Evolutionary conservation across 2,797 vertebrate species (phyloP), one percentile per base, ranked within the genome.

Genomic region (Crocidura indochinensis): DNA sequence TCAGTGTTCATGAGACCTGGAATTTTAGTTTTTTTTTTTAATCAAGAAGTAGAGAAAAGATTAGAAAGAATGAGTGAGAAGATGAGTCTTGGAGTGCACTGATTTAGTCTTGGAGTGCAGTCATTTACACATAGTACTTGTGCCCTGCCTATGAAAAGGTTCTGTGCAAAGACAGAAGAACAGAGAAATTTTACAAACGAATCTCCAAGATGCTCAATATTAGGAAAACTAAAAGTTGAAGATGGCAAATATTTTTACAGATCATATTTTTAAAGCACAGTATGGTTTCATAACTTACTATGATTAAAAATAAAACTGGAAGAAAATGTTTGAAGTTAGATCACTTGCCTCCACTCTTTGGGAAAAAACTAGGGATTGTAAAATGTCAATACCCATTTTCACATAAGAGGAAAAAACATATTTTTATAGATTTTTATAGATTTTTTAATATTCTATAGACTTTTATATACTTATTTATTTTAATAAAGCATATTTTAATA

Each of bases 161-260:
- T 38, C 6, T 78, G 6, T 74, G 20, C 8, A 81, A 8, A 6
- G 3, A n/a, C 46, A 73, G 27, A n/a, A 75, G 69, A 60, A 60
- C 31, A 2, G 3, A 87, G 17, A 47, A 84, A 22, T 44, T 27
- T 86, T 27, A 91, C 74, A 88, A 83, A 22, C 27, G 22, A 92
- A 73, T 47, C 14, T 2, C 87, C 46, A 56, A 82, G 44, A 79
- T 91, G 69, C 67, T 86, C 31, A 82, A 91, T 84, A 76, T 92
- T 75, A 94, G 84, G 75, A 96, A 96, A 91, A 64, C n/a, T 17
- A 80, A 89, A 87, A 75, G 62, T 27, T 82, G n/a, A 88, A 87
- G n/a, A 79, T 15, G 19, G 31, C 31, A 93, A 93, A 81, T 76
- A 87, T 78, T 94, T 84, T 82, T 68, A 80, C 22, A 90, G 65